Conservation (phyloP, 1,140 invertebrate genomes). For the Popillia japonica region DNA sequence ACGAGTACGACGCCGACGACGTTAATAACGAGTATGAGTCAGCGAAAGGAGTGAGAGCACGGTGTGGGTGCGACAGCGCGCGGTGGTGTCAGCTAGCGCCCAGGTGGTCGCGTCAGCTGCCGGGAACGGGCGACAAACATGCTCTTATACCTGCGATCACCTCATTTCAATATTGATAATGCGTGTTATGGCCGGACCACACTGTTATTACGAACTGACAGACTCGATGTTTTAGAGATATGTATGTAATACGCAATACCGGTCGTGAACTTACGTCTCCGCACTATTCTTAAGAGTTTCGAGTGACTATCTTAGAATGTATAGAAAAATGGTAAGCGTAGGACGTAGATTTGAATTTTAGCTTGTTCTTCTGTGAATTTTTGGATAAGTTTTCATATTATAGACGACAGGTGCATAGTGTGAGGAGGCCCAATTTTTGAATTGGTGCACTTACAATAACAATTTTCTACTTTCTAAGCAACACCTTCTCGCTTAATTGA, state of each 20-base stretch:
- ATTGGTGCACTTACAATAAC: no score
- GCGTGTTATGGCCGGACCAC: constrained; percentile 50
- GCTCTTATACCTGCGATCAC: constrained; percentile 53
- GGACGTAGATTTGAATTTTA: no score
- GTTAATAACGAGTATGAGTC: constrained; percentile 49
- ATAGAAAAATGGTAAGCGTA: background rate
- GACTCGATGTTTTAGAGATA: constrained; percentile 44
- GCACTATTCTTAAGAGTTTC: background rate
- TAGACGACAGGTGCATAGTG: no score
- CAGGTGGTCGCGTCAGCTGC: constrained; percentile 56
- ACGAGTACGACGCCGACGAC: constrained; percentile 35
- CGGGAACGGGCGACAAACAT: constrained; percentile 53
- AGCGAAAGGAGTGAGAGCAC: constrained; percentile 47
- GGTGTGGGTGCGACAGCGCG: constrained; percentile 52
- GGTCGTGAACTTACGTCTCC: background rate
- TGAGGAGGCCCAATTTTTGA: no score
- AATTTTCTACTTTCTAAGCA: no score
- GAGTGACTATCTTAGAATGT: background rate
- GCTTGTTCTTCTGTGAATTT: background rate
- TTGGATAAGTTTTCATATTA: background rate
- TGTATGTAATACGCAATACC: constrained; percentile 49
- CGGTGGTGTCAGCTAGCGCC: constrained; percentile 52
- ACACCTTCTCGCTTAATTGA: no score
- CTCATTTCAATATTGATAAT: constrained; percentile 57
- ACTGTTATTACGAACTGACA: constrained; percentile 48